Evolutionary conservation across 2,888 invertebrate species (phyloP), one percentile per base, ranked within the genome.

Genomic region (Megamerina dolium): DNA sequence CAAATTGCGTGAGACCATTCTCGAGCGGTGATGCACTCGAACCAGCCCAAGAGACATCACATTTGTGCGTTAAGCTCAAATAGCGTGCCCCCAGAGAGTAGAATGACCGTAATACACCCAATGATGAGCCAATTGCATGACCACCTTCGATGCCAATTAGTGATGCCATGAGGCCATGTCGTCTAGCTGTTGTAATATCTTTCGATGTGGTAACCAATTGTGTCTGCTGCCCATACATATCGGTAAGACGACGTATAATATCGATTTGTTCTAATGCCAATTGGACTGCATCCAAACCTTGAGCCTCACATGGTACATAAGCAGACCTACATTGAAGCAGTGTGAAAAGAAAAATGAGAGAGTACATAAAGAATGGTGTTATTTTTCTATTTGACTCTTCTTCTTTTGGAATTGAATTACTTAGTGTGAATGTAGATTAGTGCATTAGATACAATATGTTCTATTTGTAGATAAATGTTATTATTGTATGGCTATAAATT

Each of bases 111-210:
- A 94, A 77, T 41, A 89, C 87, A 16, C 87, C 90, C 56, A 94
- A 73, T 37, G 91, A 92, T 64, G 88, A 90, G 54, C 91, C 92
- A 40, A 94, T 80, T 21, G 88, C 85, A 70, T 94, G 93, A 6
- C 94, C 94, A 26, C 93, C 92, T 74, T 93, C 93, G 33, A 94
- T 83, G 18, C 91, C 93, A 55, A 93, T 87, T 60, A 93, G 75
- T 53, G 91, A 91, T 30, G 87, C 91, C 54, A 94, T 85, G 58
- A 84, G 82, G 9, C 89, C 89, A 36, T 78, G 78, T 43, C 79
- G 77, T 64, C 87, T 87, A 16, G 84, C 82, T 54, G 81, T 80
- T 53, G 82, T 73, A 53, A 88, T 78, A 67, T 86, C 87, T 59
- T 75, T 66, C 37, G 81, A 78, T 58, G 83, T 82, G 48, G 80